phyloP scores from a whole-genome alignment of 2,888 invertebrate genomes.

The Metalampra italica region DNA sequence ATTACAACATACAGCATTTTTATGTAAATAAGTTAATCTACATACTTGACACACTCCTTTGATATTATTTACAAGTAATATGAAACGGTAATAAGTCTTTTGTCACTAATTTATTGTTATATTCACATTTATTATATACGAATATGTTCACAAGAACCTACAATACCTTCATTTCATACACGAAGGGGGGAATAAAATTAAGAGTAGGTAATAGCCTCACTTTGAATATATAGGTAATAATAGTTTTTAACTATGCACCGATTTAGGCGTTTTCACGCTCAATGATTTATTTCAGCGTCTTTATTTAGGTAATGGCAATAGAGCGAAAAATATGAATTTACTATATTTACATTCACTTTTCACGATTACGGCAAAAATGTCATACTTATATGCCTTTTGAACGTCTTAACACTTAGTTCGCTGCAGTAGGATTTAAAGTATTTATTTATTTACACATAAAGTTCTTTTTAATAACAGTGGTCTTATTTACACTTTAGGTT shows the following conservation, averaged over 20 bases:
- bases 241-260: no score
- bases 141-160: conserved; percentile 55
- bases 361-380: conserved; percentile 28
- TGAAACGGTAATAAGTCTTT: conserved; percentile 52
- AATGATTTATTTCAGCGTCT: conserved; percentile 19
- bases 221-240: no score
- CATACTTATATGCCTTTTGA: conserved; percentile 23
- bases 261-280: no score
- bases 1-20: conserved; percentile 60
- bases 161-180: conserved; percentile 39
- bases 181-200: conserved; percentile 25
- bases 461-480: not conserved
- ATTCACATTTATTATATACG: conserved; percentile 56
- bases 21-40: conserved; percentile 37
- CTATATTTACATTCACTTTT: conserved; percentile 33
- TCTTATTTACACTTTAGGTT: conserved; percentile 20
- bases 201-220: conserved; percentile 5
- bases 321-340: conserved; percentile 29
- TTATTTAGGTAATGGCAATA: no score
- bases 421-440: conserved; percentile 17
- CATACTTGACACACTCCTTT: conserved; percentile 51
- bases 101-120: conserved; percentile 69
- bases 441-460: conserved; percentile 4
- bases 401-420: conserved; percentile 27
- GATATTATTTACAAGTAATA: conserved; percentile 59